Evolutionary conservation across 2,797 vertebrate genomes (phyloP).

Genomic region (Natrix natrix): DNA sequence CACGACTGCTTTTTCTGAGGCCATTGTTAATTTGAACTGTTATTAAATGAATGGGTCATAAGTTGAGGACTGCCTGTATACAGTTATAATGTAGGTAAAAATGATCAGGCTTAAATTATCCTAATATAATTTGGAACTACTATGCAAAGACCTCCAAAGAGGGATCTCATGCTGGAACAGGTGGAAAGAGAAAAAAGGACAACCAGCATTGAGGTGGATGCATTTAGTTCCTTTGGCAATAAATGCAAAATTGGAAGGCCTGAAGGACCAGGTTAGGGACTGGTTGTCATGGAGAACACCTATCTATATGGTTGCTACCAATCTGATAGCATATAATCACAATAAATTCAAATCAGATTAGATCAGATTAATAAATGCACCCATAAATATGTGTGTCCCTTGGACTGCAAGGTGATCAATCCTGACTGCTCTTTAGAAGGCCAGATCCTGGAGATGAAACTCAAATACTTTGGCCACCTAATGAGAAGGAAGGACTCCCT

Average conservation of each 20-base stretch:
- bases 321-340: not conserved
- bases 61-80: not conserved
- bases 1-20: not conserved
- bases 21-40: not conserved
- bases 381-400: not conserved
- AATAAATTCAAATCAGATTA: not conserved
- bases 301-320: not conserved
- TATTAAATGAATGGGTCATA: not conserved
- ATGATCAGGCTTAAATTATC: not conserved
- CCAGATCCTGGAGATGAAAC: too few relatives aligned
- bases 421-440: too few relatives aligned
- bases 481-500: too few relatives aligned
- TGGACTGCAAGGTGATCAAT: too few relatives aligned
- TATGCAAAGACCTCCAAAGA: not conserved
- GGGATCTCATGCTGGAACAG: not conserved
- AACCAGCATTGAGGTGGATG: not conserved
- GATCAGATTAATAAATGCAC: not conserved
- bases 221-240: not conserved
- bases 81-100: not conserved
- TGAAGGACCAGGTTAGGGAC: not conserved
- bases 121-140: not conserved
- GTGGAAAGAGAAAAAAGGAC: not conserved
- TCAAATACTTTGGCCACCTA: too few relatives aligned
- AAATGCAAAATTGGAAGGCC: not conserved
- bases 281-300: not conserved